These are phyloP conservation scores for Agonopterix subpropinquella DNA, from an alignment of 2,888 invertebrate species.

Conservation along the genomic window DNA sequence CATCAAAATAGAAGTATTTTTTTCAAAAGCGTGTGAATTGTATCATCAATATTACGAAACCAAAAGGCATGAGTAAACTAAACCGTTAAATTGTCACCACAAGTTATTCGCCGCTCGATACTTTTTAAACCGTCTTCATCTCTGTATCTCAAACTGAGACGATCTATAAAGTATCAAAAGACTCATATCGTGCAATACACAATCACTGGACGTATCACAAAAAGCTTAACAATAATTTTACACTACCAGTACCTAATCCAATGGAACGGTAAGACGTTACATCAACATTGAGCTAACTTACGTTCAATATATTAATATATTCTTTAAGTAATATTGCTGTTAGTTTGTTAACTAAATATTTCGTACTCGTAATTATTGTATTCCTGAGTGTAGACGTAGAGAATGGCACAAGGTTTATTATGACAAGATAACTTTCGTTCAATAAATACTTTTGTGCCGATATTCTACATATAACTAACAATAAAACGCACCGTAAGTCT, in stretches of 20 bases:
- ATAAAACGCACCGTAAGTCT: constrained; percentile 51
- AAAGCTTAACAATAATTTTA: constrained; percentile 58
- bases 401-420: constrained; percentile 70
- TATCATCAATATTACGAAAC: background rate
- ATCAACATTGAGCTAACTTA: constrained; percentile 74
- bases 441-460: constrained; percentile 50
- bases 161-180: no score
- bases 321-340: constrained; percentile 73
- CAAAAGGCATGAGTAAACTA: background rate
- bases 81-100: background rate
- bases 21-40: background rate
- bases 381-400: constrained; percentile 58
- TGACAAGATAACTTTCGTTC: constrained; percentile 57
- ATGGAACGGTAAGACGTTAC: constrained; percentile 71
- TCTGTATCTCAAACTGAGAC: no score
- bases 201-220: constrained; percentile 74
- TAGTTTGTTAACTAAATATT: constrained; percentile 63
- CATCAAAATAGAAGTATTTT: no score
- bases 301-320: constrained; percentile 64
- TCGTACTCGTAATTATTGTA: constrained; percentile 50
- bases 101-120: no score
- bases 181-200: constrained; percentile 3
- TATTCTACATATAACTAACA: constrained; percentile 38
- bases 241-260: constrained; percentile 68
- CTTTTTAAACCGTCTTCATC: no score